These are phyloP conservation scores for Ochropleura plecta DNA, from an alignment of 2,888 invertebrate genomes.

Conservation along the genomic window DNA sequence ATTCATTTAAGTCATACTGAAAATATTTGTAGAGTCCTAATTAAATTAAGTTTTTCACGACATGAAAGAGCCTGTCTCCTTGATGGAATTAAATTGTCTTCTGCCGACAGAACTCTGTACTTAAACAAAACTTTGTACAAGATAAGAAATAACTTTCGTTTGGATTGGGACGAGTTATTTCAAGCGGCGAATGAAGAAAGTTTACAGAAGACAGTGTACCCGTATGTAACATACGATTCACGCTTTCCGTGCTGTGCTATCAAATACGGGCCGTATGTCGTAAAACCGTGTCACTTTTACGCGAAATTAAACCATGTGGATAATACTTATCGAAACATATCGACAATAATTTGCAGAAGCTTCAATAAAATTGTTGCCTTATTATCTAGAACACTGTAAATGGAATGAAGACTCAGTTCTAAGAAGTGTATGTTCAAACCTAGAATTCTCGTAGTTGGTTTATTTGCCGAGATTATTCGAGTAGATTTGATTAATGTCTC, in stretches of 20 bases:
- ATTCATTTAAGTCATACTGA: constrained; percentile 4
- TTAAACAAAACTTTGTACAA: constrained; percentile 30
- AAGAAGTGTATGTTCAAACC: background rate
- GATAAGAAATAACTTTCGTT: constrained; percentile 38
- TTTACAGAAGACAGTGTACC: constrained; percentile 15
- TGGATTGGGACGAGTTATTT: constrained; percentile 10
- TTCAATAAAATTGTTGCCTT: background rate
- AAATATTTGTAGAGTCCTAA: constrained; percentile 21
- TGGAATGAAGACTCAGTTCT: constrained; percentile 9
- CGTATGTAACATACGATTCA: constrained; percentile 50
- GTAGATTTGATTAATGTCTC: constrained; percentile 29
- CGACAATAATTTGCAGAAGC: constrained; percentile 13
- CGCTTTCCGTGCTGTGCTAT: constrained; percentile 35
- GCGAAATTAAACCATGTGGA: constrained; percentile 65
- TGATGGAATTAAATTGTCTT: constrained; percentile 31
- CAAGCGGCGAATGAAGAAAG: constrained; percentile 30
- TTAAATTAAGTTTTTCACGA: constrained; percentile 24
- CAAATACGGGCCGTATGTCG: constrained; percentile 51
- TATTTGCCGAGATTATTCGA: constrained; percentile 8
- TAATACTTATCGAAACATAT: constrained; percentile 26
- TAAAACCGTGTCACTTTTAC: constrained; percentile 67
- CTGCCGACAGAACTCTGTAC: constrained; percentile 2
- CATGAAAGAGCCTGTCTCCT: constrained; percentile 5
- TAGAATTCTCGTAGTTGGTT: background rate
- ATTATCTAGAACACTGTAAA: constrained; percentile 6